Evolutionary conservation across 2,888 invertebrate species (phyloP), one percentile per base, ranked within the genome.

Genomic region (Andrena marginata): DNA sequence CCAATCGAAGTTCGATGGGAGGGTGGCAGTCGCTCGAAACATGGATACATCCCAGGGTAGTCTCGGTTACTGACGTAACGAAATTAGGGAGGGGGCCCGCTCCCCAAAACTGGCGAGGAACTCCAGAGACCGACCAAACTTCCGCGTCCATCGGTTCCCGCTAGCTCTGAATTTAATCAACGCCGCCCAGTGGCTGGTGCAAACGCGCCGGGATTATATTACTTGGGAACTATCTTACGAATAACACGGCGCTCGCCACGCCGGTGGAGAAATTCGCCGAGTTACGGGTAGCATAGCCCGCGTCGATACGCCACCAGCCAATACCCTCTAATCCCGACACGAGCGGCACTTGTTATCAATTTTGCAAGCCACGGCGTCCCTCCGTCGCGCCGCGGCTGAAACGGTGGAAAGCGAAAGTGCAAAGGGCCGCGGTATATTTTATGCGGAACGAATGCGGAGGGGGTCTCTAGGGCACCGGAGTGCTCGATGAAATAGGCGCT

Each of bases 91-190:
- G 63, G 67, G 65, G 63, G 33, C 33, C 60, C 33, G 8, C 26
- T 35, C 51, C 51, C 59, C 26, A 78, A 78, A 72, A 69, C 69
- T 63, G 67, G 67, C 59, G 74, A 48, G 85, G 84, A 87, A 87
- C 74, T 80, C 72, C 78, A 68, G 42, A 77, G 42, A 77, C 48
- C 76, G 63, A 26, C 74, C 71, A 31, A 84, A 86, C 80, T 85
- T 84, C 79, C 71, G 74, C 75, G 81, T 84, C 80, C 76, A 70
- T 78, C 80, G 60, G 87, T 85, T 75, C 73, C 82, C 74, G 60
- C 83, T 77, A 76, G 78, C 78, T 85, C 86, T 86, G 86, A 91
- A 91, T 91, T 91, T 91, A 91, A 91, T 91, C 90, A 91, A 89
- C 87, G 87, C 86, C 65, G 64, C 54, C 54, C 67, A 51, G 10